A percentile compares a stretch with the other conserved stretches of the same genome.
Conservation (phyloP, 2,888 invertebrate species). For the Heliconius cydno region DNA sequence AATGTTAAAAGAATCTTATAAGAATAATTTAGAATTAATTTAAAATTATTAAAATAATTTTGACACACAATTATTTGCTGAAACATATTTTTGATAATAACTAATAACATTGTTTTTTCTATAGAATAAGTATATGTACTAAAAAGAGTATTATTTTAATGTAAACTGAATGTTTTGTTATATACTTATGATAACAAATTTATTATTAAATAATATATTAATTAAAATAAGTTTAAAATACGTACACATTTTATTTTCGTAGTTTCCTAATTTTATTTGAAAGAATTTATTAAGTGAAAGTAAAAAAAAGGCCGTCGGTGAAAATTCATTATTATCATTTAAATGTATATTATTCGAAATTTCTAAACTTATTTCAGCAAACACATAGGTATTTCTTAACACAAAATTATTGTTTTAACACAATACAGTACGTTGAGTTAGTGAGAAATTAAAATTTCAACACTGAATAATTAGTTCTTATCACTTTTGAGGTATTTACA, state of each 20-base stretch:
- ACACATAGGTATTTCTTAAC: neutral
- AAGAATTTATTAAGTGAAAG: conserved; percentile 18
- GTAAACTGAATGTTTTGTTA: neutral
- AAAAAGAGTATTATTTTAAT: neutral
- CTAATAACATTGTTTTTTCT: neutral
- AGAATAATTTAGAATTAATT: neutral
- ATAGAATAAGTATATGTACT: neutral
- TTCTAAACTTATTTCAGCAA: conserved; percentile 8
- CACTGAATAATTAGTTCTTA: conserved; percentile 12
- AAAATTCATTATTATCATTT: conserved; percentile 18
- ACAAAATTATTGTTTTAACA: conserved; percentile 8
- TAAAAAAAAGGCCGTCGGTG: conserved; percentile 27
- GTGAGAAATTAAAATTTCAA: neutral
- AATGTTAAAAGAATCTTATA: conserved; percentile 3
- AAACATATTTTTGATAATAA: neutral
- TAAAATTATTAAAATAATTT: neutral
- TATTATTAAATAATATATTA: neutral
- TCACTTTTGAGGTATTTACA: neutral
- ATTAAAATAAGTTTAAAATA: conserved; percentile 3
- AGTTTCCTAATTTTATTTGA: conserved; percentile 10
- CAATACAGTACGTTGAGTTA: neutral
- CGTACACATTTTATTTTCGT: conserved; percentile 16
- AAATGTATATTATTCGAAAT: conserved; percentile 11
- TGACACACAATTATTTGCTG: neutral
- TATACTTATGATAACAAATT: neutral